Percentiles rank a stretch among this genome's conserved stretches.
These are phyloP conservation scores for Entomobrya proxima DNA, from an alignment of 2,888 invertebrate genomes.

Conservation along the genomic window DNA sequence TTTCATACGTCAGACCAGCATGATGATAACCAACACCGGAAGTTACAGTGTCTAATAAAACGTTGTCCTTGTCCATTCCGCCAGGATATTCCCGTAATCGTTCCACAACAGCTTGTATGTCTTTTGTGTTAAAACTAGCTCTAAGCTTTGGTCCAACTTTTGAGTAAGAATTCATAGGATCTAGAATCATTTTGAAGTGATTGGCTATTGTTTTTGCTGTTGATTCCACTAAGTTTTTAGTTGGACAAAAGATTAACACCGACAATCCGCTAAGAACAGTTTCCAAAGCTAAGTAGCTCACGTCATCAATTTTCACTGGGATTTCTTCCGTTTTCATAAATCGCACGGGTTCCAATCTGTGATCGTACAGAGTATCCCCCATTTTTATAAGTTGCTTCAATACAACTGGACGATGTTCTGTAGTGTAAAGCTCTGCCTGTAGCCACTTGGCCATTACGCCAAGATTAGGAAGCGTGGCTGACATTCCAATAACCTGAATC, in stretches of 20 bases:
- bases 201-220: constrained; percentile 87
- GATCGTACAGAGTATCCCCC: constrained; percentile 80
- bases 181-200: constrained; percentile 84
- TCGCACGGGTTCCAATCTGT: constrained; percentile 64
- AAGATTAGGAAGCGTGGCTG: constrained; percentile 96
- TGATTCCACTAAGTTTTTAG: constrained; percentile 96
- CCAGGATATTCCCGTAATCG: constrained; percentile 90
- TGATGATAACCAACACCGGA: constrained; percentile 97
- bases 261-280: constrained; percentile 90
- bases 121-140: constrained; percentile 81
- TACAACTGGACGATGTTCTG: constrained; percentile 93
- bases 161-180: constrained; percentile 20
- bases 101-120: constrained; percentile 85
- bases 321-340: constrained; percentile 59
- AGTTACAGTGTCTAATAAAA: constrained; percentile 86
- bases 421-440: constrained; percentile 89
- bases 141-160: constrained; percentile 78
- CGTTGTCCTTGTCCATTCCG: constrained; percentile 88
- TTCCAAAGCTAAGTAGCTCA: constrained; percentile 91
- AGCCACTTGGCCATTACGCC: constrained; percentile 89
- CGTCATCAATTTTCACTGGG: constrained; percentile 81
- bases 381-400: constrained; percentile 88
- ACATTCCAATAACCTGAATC: constrained; percentile 87
- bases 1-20: constrained; percentile 97
- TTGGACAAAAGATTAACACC: constrained; percentile 95